A percentile compares a stretch with the other conserved stretches of the same genome.
These are phyloP conservation scores for Brenthis hecate DNA, from an alignment of 2,888 invertebrate genomes.

Conservation along the genomic window DNA sequence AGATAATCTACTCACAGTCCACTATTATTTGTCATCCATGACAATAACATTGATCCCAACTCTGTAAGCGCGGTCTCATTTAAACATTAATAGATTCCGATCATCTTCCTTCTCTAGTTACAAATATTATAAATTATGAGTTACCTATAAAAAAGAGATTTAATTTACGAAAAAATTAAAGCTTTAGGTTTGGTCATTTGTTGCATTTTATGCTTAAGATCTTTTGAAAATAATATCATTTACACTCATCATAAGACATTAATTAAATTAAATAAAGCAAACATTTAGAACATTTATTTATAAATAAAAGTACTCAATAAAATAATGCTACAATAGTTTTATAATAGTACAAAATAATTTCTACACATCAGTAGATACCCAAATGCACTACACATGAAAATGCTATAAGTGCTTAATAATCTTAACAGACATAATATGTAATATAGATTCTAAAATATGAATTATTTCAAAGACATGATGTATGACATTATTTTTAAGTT, in stretches of 20 bases:
- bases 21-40: too few relatives aligned
- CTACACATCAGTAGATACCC: slow-evolving; percentile 27
- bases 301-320: slow-evolving; percentile 36
- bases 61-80: too few relatives aligned
- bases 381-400: slow-evolving; percentile 25
- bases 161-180: too few relatives aligned
- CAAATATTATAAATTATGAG: too few relatives aligned
- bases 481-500: background rate
- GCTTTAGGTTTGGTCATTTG: too few relatives aligned
- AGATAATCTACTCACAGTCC: too few relatives aligned
- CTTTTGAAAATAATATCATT: too few relatives aligned
- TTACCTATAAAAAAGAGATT: too few relatives aligned
- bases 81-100: too few relatives aligned
- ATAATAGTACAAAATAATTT: slow-evolving; percentile 34
- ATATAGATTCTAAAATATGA: slow-evolving; percentile 7
- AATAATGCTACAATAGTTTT: slow-evolving; percentile 32
- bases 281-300: slow-evolving; percentile 41
- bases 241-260: background rate
- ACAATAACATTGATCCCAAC: too few relatives aligned
- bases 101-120: too few relatives aligned
- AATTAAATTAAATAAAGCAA: slow-evolving; percentile 12
- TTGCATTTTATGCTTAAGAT: too few relatives aligned
- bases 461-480: slow-evolving; percentile 2
- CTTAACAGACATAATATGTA: slow-evolving; percentile 5
- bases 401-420: slow-evolving; percentile 27